Evolutionary conservation across 2,113 vertebrate genomes (phyloP).

Genomic region (Thunnus thynnus): DNA sequence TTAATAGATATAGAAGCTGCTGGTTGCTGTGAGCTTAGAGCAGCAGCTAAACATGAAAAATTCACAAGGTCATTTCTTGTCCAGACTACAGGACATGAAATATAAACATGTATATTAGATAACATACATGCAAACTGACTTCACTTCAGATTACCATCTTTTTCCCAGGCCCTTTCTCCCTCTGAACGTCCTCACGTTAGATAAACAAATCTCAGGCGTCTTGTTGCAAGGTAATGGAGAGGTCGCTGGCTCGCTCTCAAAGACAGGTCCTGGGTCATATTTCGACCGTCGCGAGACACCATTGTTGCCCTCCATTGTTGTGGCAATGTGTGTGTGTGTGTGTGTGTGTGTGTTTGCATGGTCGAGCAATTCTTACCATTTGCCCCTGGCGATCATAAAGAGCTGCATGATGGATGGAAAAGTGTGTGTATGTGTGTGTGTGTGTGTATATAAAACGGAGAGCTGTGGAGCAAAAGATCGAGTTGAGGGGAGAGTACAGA

Average conservation of each 20-base stretch:
- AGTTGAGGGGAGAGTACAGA: constrained; percentile 35
- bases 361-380: constrained; percentile 27
- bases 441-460: neutral
- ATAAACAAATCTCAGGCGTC: constrained; percentile 55
- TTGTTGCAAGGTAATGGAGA: constrained; percentile 49
- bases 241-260: constrained; percentile 30
- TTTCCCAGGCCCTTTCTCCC: constrained; percentile 19
- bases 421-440: constrained; percentile 7
- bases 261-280: constrained; percentile 23
- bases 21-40: neutral
- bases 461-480: neutral
- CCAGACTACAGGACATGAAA: constrained; percentile 6
- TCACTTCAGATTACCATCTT: constrained; percentile 37
- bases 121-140: neutral
- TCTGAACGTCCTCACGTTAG: neutral
- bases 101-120: constrained; percentile 18
- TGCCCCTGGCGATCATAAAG: neutral
- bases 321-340: neutral
- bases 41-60: neutral
- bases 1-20: neutral
- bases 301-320: constrained; percentile 36
- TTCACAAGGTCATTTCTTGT: constrained; percentile 6
- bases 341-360: constrained; percentile 15
- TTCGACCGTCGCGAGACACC: constrained; percentile 32
- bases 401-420: constrained; percentile 4